Conservation (phyloP, 2,797 vertebrate species). For the Knipowitschia caucasica region DNA sequence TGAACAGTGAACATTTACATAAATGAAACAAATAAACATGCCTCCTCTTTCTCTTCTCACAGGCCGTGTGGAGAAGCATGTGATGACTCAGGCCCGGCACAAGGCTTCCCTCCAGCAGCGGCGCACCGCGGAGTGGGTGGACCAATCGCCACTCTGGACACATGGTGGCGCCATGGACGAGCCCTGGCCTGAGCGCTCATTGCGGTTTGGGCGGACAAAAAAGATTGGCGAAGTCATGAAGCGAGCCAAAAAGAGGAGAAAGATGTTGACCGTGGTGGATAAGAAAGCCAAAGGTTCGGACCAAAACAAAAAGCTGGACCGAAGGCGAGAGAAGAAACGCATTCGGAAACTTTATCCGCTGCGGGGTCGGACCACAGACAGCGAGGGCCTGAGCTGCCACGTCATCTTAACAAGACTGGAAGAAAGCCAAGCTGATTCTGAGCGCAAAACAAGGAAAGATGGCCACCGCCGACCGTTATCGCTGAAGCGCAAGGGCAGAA, state of each 20-base stretch:
- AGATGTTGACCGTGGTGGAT: constrained; percentile 40
- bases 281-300: constrained; percentile 22
- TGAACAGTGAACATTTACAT: too few relatives aligned
- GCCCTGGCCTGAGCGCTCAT: constrained; percentile 63
- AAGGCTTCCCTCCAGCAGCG: constrained; percentile 67
- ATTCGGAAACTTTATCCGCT: constrained; percentile 87
- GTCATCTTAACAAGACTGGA: constrained; percentile 89
- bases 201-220: constrained; percentile 72
- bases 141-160: constrained; percentile 60
- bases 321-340: constrained; percentile 56
- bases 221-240: constrained; percentile 57
- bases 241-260: constrained; percentile 41
- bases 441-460: constrained; percentile 22
- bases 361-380: constrained; percentile 77
- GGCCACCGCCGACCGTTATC: constrained; percentile 15
- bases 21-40: constrained; percentile 7
- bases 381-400: constrained; percentile 86
- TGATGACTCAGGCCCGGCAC: constrained; percentile 80
- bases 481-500: constrained; percentile 44
- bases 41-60: constrained; percentile 32
- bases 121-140: constrained; percentile 58
- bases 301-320: constrained; percentile 41
- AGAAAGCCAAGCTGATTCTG: constrained; percentile 51
- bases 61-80: constrained; percentile 74
- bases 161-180: constrained; percentile 73